Percentiles rank a stretch among this genome's conserved stretches.
These are phyloP conservation scores for Trichoplusia ni DNA, from an alignment of 1,140 invertebrate genomes.

Conservation along the genomic window DNA sequence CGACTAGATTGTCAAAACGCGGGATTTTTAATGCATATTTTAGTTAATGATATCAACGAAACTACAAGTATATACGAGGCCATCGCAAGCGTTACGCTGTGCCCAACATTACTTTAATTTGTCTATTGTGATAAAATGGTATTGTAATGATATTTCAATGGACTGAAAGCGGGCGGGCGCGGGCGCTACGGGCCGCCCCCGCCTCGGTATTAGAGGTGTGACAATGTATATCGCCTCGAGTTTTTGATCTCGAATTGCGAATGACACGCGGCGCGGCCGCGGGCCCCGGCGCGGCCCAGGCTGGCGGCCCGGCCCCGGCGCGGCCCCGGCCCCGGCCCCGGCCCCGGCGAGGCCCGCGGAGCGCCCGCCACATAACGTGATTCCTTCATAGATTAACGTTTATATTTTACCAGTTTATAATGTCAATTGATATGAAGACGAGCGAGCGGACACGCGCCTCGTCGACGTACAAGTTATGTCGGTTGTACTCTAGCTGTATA, in stretches of 20 bases:
- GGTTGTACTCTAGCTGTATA: constrained; percentile 71
- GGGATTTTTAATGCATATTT: constrained; percentile 20
- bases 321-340: constrained; percentile 47
- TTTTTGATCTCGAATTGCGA: constrained; percentile 73
- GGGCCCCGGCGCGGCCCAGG: constrained; percentile 34
- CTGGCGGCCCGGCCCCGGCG: constrained; percentile 7
- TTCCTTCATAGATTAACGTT: constrained; percentile 70
- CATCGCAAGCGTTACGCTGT: constrained; percentile 39
- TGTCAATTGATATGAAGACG: constrained; percentile 65
- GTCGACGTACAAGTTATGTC: constrained; percentile 50
- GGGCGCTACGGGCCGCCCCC: background rate
- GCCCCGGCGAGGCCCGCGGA: constrained; percentile 30
- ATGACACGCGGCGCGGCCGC: constrained; percentile 49
- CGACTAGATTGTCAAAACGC: constrained; percentile 16
- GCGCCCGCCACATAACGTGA: constrained; percentile 47
- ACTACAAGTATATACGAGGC: constrained; percentile 39
- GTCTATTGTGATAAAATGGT: constrained; percentile 55
- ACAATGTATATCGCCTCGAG: constrained; percentile 33
- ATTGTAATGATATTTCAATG: constrained; percentile 40
- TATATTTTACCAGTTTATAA: constrained; percentile 67
- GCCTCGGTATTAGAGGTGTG: constrained; percentile 26
- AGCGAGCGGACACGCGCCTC: constrained; percentile 33
- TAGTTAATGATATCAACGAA: constrained; percentile 28
- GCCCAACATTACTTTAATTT: constrained; percentile 39
- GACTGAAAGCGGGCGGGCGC: constrained; percentile 22